Evolutionary conservation across 2,113 vertebrate genomes (phyloP).

Genomic region (Zosterops borbonicus): DNA sequence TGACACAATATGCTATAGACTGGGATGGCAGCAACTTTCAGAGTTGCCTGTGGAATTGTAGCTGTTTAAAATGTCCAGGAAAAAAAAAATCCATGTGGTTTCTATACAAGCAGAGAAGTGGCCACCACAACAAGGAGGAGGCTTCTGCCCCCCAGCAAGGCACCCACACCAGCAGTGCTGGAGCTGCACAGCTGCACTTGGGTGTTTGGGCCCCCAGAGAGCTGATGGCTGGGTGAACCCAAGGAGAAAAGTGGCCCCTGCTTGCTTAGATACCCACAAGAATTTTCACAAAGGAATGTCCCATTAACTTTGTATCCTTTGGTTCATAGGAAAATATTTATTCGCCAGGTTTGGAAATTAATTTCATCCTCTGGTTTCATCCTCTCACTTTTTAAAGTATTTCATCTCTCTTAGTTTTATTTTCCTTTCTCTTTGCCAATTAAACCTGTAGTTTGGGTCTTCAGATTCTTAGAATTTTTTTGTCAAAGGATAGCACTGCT

Average conservation of each 20-base stretch:
- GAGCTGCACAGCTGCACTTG: not conserved
- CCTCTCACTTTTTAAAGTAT: not conserved
- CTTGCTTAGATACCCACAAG: not conserved
- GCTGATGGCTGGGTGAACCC: not conserved
- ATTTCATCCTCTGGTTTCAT: not conserved
- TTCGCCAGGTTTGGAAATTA: not conserved
- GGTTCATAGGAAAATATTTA: not conserved
- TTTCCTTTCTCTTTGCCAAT: constrained; percentile 6
- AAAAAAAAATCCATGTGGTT: not conserved
- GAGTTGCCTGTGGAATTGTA: not conserved
- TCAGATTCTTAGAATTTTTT: not conserved
- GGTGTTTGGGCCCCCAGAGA: not conserved
- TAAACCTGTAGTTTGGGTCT: not conserved
- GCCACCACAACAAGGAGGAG: not conserved
- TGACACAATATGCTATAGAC: not conserved
- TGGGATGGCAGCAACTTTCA: not conserved
- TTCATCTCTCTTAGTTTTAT: not conserved
- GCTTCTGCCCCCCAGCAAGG: not conserved
- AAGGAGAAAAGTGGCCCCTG: not conserved
- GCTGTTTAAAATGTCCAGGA: not conserved
- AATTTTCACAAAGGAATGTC: not conserved
- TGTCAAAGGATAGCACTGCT: not conserved
- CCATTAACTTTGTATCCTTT: not conserved
- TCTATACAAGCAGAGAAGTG: not conserved
- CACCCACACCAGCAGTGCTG: not conserved